A percentile compares a stretch with the other conserved stretches of the same genome.
Evolutionary conservation across 2,113 vertebrate genomes (phyloP).

Genomic region (Passer domesticus): DNA sequence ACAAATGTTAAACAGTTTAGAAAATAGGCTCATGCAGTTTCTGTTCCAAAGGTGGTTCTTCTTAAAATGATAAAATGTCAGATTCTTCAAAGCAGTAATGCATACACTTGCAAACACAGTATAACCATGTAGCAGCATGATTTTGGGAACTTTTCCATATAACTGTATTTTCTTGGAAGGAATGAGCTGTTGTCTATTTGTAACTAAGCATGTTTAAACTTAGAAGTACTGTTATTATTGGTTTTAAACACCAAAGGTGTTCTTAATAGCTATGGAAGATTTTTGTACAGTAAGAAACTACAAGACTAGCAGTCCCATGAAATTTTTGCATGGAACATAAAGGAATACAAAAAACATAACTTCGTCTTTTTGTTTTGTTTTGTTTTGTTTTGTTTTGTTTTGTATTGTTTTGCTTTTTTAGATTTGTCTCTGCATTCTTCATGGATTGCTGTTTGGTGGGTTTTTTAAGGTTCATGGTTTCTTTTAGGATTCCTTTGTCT

Average conservation of each 20-base stretch:
- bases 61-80: neutral
- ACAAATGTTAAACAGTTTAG: neutral
- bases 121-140: neutral
- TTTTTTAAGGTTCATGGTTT: neutral
- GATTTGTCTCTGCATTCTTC: neutral
- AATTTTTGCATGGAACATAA: neutral
- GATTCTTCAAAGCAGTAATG: neutral
- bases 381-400: neutral
- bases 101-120: neutral
- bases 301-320: neutral
- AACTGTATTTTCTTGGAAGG: neutral
- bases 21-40: neutral
- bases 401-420: neutral
- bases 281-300: neutral
- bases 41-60: neutral
- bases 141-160: neutral
- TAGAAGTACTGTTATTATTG: neutral
- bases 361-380: neutral
- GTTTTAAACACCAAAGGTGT: neutral
- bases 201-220: neutral
- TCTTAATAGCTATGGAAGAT: neutral
- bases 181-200: neutral
- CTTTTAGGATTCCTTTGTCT: neutral
- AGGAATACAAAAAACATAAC: neutral
- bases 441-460: accelerated